Conservation (phyloP, 1,140 invertebrate species). For the Helicoverpa zea region DNA sequence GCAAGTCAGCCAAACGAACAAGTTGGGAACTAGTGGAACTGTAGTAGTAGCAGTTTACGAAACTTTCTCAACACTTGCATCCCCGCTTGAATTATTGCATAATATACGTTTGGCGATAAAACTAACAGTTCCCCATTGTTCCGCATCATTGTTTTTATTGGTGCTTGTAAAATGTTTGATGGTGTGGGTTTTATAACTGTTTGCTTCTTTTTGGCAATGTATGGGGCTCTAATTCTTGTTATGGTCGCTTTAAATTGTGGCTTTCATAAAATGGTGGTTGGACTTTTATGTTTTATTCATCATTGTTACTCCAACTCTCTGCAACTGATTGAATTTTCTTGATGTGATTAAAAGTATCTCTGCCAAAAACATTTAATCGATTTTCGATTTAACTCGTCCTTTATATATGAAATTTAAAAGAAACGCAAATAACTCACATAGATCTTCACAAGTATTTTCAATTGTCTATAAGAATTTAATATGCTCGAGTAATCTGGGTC, state of each 20-base stretch:
- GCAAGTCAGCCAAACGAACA: slow-evolving; percentile 59
- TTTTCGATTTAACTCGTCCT: neutral
- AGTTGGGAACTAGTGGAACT: slow-evolving; percentile 59
- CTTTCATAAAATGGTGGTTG: no score
- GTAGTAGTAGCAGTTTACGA: slow-evolving; percentile 61
- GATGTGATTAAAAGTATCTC: no score
- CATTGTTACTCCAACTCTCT: neutral
- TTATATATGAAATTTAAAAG: neutral
- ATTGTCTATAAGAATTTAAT: slow-evolving; percentile 50
- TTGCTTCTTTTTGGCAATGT: slow-evolving; percentile 39
- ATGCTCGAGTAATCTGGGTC: slow-evolving; percentile 38
- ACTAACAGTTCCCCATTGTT: slow-evolving; percentile 69
- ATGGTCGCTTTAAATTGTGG: slow-evolving; percentile 5
- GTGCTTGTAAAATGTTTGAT: slow-evolving; percentile 64
- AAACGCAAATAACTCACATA: neutral
- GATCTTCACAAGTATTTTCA: slow-evolving; percentile 40
- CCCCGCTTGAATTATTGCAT: slow-evolving; percentile 73
- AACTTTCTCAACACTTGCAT: slow-evolving; percentile 74
- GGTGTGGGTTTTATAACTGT: slow-evolving; percentile 38
- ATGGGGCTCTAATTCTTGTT: slow-evolving; percentile 21
- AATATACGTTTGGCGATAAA: slow-evolving; percentile 73
- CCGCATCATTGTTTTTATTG: slow-evolving; percentile 70
- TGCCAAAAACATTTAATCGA: no score
- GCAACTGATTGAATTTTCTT: no score
- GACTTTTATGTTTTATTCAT: neutral